A percentile compares a stretch with the other conserved stretches of the same genome.
Conservation (phyloP, 2,113 vertebrate species). For the Cygnus atratus region DNA sequence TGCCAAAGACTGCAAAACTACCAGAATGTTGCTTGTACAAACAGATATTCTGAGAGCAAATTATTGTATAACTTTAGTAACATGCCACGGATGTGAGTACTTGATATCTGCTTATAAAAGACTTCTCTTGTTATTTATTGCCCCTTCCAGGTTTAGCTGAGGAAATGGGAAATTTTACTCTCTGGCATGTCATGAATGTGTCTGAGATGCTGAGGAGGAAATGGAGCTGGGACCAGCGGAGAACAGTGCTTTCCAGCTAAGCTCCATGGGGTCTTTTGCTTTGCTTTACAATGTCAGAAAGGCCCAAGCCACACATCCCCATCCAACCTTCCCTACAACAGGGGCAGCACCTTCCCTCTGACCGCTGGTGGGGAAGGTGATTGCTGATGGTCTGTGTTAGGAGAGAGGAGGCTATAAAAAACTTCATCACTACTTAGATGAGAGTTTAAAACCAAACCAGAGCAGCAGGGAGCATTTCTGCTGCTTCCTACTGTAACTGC, state of each 20-base stretch:
- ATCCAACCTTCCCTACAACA: background rate
- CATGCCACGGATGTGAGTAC: background rate
- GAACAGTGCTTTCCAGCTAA: background rate
- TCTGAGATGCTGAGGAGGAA: background rate
- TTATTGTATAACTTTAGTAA: background rate
- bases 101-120: background rate
- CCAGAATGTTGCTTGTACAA: background rate
- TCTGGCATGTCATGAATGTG: background rate
- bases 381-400: background rate
- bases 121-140: background rate
- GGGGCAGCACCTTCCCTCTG: background rate
- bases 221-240: background rate
- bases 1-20: background rate
- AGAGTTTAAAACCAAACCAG: background rate
- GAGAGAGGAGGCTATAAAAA: background rate
- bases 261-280: accelerated
- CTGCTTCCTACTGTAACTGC: background rate
- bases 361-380: background rate
- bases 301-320: background rate
- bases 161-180: background rate
- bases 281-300: background rate
- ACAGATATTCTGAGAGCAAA: background rate
- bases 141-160: background rate
- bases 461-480: background rate
- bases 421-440: accelerated